phyloP scores from a whole-genome alignment of 1,140 invertebrate genomes.

The Dendrolimus punctatus region DNA sequence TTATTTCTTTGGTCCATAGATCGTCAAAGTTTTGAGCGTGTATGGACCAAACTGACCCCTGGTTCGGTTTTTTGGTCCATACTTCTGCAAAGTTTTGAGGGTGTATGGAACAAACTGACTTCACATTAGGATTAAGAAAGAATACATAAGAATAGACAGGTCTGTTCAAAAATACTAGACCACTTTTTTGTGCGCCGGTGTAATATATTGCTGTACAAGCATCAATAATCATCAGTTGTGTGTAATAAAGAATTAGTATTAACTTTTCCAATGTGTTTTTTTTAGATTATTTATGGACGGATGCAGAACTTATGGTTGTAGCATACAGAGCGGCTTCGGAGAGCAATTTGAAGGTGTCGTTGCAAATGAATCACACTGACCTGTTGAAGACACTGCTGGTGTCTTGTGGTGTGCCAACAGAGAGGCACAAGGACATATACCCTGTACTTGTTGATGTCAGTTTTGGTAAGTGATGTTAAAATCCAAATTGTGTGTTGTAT shows the following conservation, averaged over 20 bases:
- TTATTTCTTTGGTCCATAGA: no score
- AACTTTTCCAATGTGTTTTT: constrained; percentile 2
- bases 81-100: no score
- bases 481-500: constrained; percentile 8
- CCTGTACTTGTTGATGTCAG: constrained; percentile 75
- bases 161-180: no score
- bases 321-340: constrained; percentile 33
- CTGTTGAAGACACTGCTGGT: constrained; percentile 85
- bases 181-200: no score
- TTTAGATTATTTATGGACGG: constrained; percentile 81
- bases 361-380: constrained; percentile 88
- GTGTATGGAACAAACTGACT: no score
- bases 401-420: constrained; percentile 84
- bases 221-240: no score
- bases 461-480: constrained; percentile 49
- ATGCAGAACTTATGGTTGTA: constrained; percentile 83
- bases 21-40: no score
- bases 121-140: no score
- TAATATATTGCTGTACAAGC: no score
- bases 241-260: constrained; percentile 1
- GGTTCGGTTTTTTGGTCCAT: no score
- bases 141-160: no score
- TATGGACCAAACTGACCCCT: no score
- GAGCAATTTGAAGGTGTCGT: constrained; percentile 77
- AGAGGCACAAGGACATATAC: constrained; percentile 79